Evolutionary conservation across 2,797 vertebrate species (phyloP).

Genomic region (Xiphophorus birchmanni): DNA sequence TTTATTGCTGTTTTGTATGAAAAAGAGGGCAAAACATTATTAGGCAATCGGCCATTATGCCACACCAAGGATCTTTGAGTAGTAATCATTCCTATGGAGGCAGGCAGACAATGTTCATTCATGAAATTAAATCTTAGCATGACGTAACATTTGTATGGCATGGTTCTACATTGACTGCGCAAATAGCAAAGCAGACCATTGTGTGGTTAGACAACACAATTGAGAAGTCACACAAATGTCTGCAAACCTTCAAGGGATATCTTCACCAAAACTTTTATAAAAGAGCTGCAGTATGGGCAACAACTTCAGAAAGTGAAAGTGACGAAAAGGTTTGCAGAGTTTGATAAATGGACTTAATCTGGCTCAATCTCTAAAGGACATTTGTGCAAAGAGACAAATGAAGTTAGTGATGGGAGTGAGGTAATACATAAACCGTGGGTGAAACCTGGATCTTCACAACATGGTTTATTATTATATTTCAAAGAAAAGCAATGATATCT

Average conservation of each 20-base stretch:
- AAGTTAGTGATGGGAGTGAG: constrained; percentile 33
- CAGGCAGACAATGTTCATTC: neutral
- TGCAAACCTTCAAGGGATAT: neutral
- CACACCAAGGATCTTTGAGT: neutral
- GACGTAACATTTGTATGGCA: neutral
- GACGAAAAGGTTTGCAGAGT: constrained; percentile 45
- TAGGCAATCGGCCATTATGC: neutral
- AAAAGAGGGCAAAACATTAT: neutral
- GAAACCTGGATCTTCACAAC: constrained; percentile 20
- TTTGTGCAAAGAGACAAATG: constrained; percentile 53
- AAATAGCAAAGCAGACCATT: neutral
- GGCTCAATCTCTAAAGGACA: constrained; percentile 55
- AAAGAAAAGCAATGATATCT: constrained; percentile 12
- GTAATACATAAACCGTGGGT: constrained; percentile 34
- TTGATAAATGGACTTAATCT: constrained; percentile 71
- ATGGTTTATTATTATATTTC: constrained; percentile 22
- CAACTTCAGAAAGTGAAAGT: constrained; percentile 50
- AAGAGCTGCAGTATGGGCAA: constrained; percentile 33
- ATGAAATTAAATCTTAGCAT: neutral
- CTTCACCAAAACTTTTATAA: neutral
- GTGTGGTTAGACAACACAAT: neutral
- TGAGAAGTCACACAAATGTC: neutral
- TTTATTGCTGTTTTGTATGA: neutral
- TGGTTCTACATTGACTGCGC: neutral
- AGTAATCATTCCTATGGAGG: neutral